Evolutionary conservation across 2,113 vertebrate genomes (phyloP), one percentile per base, ranked within the genome.

Genomic region (Apodemus sylvaticus): DNA sequence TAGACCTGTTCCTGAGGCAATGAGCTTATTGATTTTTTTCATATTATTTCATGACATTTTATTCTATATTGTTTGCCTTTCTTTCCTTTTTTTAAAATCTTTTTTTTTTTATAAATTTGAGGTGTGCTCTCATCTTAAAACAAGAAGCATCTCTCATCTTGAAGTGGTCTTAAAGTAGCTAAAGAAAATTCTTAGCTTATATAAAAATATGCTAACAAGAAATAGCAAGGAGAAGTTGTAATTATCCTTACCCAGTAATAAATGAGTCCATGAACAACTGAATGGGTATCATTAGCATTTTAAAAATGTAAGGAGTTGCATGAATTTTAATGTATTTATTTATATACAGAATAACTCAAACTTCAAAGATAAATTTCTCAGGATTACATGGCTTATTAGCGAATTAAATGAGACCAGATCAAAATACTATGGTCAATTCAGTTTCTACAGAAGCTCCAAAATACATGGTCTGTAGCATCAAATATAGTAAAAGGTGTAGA

Each of bases 321-420:
- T 81, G 4, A 13, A 94, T 94, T 95, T 94, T 36, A 96, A 31
- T 39, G 42, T 1, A 83, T 5, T 94, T 95, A 53, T 91, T 91
- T 91, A 74, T 89, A 20, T 39, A 66, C 86, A 95, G 78, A 91
- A 86, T 89, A 93, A 78, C 29, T 78, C 53, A 95, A 55, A 91
- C 7, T 16, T 60, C 26, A 53, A 95, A 76, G 64, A 96, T 70
- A 83, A 87, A 91, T 90, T 96, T 62, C 42, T 88, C 7, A n/a
- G 13, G 16, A 90, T 96, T 93, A n/a, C 29, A 76, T 88, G 83
- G 39, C 11, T 87, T 93, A 93, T 79, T 89, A 88, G 22, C 81
- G 20, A 48, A 93, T 88, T 90, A 95, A 94, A 82, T 94, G 20
- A 95, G 62, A 86, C 12, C 73, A 86, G 6, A 73, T 86, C 5